Percentiles rank a stretch among this genome's conserved stretches.
Conservation (phyloP, 2,113 vertebrate species). For the Erinaceus europaeus region DNA sequence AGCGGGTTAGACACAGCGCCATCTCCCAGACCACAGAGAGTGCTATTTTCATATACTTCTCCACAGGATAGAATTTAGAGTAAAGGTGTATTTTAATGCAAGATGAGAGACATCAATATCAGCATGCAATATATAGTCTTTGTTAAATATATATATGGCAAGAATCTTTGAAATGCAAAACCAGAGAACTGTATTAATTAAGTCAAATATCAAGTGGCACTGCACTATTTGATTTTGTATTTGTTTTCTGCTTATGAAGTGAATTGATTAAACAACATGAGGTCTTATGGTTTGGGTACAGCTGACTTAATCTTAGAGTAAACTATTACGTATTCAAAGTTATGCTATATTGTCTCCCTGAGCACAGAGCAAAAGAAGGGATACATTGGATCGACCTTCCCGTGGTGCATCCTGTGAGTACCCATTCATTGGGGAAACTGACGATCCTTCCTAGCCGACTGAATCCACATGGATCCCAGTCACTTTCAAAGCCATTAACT, state of each 20-base stretch:
- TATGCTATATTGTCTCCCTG: slow-evolving; percentile 75
- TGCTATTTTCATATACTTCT: background rate
- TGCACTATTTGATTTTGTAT: slow-evolving; percentile 62
- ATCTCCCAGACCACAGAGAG: no score
- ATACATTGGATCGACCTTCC: no score
- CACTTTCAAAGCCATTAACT: no score
- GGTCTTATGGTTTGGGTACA: slow-evolving; percentile 70
- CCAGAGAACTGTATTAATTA: slow-evolving; percentile 40
- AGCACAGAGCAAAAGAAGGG: slow-evolving; percentile 81
- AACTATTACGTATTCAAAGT: slow-evolving; percentile 79
- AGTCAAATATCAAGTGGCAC: slow-evolving; percentile 68
- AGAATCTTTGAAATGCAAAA: slow-evolving; percentile 24
- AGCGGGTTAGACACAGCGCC: no score
- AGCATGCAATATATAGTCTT: background rate
- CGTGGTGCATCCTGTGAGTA: no score
- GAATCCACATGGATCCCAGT: no score
- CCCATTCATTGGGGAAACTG: no score
- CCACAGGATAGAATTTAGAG: background rate
- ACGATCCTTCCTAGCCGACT: no score
- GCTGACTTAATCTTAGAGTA: slow-evolving; percentile 79
- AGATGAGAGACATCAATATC: background rate
- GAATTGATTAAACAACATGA: slow-evolving; percentile 80
- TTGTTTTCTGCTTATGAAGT: slow-evolving; percentile 72
- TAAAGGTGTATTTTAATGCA: slow-evolving; percentile 15
- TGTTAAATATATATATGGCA: background rate